phyloP scores from a whole-genome alignment of 2,888 invertebrate genomes.

The Rhogogaster chlorosoma region DNA sequence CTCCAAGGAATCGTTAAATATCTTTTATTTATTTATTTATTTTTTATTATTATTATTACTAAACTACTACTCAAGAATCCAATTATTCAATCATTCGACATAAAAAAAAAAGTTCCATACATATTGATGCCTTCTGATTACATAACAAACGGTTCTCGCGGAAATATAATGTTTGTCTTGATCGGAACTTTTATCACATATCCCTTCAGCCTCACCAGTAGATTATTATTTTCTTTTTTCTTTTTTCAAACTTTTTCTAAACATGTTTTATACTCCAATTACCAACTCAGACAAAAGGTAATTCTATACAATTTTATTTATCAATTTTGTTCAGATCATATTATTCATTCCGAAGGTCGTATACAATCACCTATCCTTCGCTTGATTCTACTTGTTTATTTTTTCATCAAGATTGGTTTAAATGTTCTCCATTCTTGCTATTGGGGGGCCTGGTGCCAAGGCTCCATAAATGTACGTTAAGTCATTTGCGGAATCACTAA shows the following conservation, averaged over 20 bases:
- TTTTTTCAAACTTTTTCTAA: not conserved
- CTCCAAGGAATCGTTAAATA: not conserved
- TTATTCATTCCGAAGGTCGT: slow-evolving; percentile 8
- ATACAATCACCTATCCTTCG: not conserved
- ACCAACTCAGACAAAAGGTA: not conserved
- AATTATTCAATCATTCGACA: slow-evolving; percentile 27
- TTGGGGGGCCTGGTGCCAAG: not conserved
- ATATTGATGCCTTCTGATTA: not conserved
- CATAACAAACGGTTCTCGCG: not conserved
- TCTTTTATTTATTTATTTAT: not conserved
- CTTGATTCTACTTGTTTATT: not conserved
- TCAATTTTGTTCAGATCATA: not conserved
- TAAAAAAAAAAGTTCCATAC: not conserved
- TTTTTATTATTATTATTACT: not conserved
- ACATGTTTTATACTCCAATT: not conserved
- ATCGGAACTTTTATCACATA: not conserved
- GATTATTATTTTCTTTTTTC: not conserved
- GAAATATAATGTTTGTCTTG: not conserved
- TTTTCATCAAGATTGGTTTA: not conserved
- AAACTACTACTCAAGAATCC: not conserved
- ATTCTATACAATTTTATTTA: not conserved
- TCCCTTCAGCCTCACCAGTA: not conserved
- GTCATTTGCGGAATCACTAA: not conserved
- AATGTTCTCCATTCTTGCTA: not conserved
- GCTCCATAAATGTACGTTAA: not conserved